Percentiles rank a stretch among this genome's conserved stretches.
Conservation (phyloP, 2,888 invertebrate species). For the Drosophila kokeensis region DNA sequence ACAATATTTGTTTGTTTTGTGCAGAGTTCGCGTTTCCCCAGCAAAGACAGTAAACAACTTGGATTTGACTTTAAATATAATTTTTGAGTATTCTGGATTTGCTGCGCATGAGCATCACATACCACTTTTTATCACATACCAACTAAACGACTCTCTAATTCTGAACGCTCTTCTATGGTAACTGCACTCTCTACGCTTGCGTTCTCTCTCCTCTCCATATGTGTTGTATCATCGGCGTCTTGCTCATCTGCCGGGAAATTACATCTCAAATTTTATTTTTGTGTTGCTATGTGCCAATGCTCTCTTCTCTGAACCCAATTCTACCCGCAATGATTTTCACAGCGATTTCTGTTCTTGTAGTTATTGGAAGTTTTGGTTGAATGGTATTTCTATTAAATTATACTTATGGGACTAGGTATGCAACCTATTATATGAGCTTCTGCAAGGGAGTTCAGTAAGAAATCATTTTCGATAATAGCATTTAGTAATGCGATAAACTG, state of each 20-base stretch:
- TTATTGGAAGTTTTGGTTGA: slow-evolving; percentile 15
- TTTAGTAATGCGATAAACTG: slow-evolving; percentile 26
- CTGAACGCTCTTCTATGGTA: background rate
- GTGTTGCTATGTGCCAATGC: slow-evolving; percentile 50
- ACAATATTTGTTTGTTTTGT: slow-evolving; percentile 62
- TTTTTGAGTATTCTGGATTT: slow-evolving; percentile 32
- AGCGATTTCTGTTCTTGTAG: slow-evolving; percentile 32
- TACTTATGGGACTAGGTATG: background rate
- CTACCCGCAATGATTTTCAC: slow-evolving; percentile 37
- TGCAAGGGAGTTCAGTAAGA: background rate
- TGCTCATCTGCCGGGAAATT: slow-evolving; percentile 41
- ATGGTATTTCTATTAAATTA: slow-evolving; percentile 5
- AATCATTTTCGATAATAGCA: slow-evolving; percentile 6
- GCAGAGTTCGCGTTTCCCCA: slow-evolving; percentile 51
- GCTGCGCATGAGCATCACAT: slow-evolving; percentile 57
- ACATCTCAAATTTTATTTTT: slow-evolving; percentile 37
- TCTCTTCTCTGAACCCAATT: slow-evolving; percentile 8
- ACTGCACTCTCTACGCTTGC: slow-evolving; percentile 43
- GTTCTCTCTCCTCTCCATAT: slow-evolving; percentile 11
- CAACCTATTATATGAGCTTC: background rate
- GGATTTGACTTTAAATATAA: slow-evolving; percentile 37
- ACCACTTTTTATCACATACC: slow-evolving; percentile 30
- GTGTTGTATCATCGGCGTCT: slow-evolving; percentile 15
- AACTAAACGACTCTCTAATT: slow-evolving; percentile 6
- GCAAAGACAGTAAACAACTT: slow-evolving; percentile 60